Conservation (phyloP, 2,888 invertebrate genomes). For the Ophion obscuratus region DNA sequence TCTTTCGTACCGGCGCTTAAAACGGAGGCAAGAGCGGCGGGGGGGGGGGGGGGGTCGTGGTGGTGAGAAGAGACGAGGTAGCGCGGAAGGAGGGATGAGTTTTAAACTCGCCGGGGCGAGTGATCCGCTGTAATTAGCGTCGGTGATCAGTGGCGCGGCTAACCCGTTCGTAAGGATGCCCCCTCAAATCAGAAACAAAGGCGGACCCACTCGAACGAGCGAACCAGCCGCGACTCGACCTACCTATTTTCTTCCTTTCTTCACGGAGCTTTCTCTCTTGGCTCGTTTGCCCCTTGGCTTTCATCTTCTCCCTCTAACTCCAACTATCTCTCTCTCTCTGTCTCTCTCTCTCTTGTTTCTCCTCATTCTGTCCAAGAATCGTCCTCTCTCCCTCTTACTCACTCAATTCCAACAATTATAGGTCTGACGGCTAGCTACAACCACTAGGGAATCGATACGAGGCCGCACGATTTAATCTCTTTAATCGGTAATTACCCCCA, state of each 20-base stretch:
- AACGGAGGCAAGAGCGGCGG: conserved; percentile 47
- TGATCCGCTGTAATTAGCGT: conserved; percentile 83
- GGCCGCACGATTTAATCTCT: conserved; percentile 81
- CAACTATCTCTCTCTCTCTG: conserved; percentile 22
- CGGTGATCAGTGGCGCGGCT: conserved; percentile 83
- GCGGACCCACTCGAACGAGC: conserved; percentile 72
- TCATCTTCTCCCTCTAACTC: conserved; percentile 26
- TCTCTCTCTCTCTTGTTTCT: conserved; percentile 23
- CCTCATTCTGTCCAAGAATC: conserved; percentile 19
- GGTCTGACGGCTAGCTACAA: conserved; percentile 65
- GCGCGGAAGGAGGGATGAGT: conserved; percentile 77
- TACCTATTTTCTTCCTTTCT: conserved; percentile 58
- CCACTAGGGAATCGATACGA: conserved; percentile 77
- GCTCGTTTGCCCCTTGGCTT: conserved; percentile 26
- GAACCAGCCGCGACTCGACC: conserved; percentile 63
- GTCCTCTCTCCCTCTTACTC: conserved; percentile 54
- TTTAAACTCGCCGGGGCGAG: conserved; percentile 80
- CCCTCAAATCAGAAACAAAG: conserved; percentile 81
- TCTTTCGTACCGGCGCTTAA: conserved; percentile 78
- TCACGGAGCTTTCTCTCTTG: conserved; percentile 40
- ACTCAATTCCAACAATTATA: conserved; percentile 78
- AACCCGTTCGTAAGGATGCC: conserved; percentile 83
- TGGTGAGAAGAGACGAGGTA: background rate
- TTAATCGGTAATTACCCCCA: conserved; percentile 82
- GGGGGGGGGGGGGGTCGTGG: background rate